Conservation (phyloP, 2,113 vertebrate genomes). For the Stegastes partitus region DNA sequence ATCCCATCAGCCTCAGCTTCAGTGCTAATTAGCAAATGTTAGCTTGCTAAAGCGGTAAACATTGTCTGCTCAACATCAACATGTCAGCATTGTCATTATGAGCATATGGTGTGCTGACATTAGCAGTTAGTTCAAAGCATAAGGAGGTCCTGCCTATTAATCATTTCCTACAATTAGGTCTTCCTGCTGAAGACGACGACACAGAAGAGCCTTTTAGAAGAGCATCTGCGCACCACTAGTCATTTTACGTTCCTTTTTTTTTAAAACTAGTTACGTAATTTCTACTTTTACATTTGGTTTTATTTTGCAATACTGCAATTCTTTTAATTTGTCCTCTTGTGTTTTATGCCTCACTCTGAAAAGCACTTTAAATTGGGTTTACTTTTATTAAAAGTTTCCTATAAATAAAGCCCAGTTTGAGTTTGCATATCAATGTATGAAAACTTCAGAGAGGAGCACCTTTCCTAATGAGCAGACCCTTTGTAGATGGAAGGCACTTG, state of each 20-base stretch:
- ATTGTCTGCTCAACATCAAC: neutral
- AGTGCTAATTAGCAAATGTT: neutral
- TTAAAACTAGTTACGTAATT: neutral
- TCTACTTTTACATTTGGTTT: neutral
- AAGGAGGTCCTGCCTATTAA: neutral
- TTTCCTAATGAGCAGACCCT: neutral
- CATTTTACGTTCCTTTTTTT: too few species aligned
- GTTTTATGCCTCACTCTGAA: neutral
- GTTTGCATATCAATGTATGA: conserved; percentile 33
- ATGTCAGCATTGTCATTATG: neutral
- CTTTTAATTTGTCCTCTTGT: neutral
- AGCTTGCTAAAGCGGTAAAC: neutral
- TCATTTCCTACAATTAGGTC: neutral
- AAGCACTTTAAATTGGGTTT: conserved; percentile 9
- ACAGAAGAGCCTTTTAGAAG: too few species aligned
- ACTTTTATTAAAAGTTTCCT: neutral
- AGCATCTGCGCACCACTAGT: too few species aligned
- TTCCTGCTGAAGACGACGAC: too few species aligned
- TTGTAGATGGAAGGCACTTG: neutral
- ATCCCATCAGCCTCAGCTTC: neutral
- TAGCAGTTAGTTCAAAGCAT: neutral
- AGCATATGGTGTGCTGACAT: neutral
- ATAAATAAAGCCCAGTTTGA: conserved; percentile 25
- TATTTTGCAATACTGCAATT: neutral
- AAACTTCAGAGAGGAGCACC: conserved; percentile 12